Evolutionary conservation across 2,113 vertebrate genomes (phyloP).

Genomic region (Bos taurus): ARS-UCD2.0 NC_037351.1:18590001-18590500

Average conservation of each 20-base stretch:
- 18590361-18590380: not conserved
- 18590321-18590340: constrained; percentile 4
- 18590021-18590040: not conserved
- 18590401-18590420: not conserved
- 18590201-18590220: not conserved
- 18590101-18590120: not conserved
- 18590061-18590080: not conserved
- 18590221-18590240: not conserved
- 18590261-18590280: not conserved
- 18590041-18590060: not conserved
- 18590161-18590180: not conserved
- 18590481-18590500: constrained; percentile 15
- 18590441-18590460: not conserved
- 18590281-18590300: not conserved
- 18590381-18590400: not conserved
- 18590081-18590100: not conserved
- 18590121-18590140: not conserved
- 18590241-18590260: not conserved
- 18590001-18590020: not conserved
- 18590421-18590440: not conserved
- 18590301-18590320: not conserved
- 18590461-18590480: not conserved
- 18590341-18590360: not conserved
- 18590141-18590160: not conserved
- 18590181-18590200: not conserved